Conservation (phyloP, 2,888 invertebrate genomes). For the Liopterus haemorrhoidalis region DNA sequence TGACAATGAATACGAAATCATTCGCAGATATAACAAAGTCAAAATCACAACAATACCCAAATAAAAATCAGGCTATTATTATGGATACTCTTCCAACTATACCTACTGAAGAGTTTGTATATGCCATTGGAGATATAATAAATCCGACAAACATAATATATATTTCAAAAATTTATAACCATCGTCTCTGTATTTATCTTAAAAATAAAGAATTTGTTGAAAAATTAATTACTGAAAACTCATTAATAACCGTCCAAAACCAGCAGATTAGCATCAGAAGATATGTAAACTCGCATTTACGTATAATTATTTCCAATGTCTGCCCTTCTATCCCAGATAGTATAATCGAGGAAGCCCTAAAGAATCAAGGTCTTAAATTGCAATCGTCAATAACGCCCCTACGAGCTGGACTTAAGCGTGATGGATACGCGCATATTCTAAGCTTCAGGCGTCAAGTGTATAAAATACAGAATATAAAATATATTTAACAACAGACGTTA, state of each 20-base stretch:
- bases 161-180: constrained; percentile 22
- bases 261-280: not conserved
- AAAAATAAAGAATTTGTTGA: constrained; percentile 15
- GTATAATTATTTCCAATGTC: constrained; percentile 11
- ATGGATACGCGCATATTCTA: constrained; percentile 19
- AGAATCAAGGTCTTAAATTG: constrained; percentile 1
- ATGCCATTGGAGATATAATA: constrained; percentile 17
- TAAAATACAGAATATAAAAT: constrained; percentile 12
- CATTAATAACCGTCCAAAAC: constrained; percentile 12
- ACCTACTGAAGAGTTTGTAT: constrained; percentile 14
- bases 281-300: not conserved
- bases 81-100: constrained; percentile 16
- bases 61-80: constrained; percentile 23
- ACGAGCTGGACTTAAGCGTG: constrained; percentile 11
- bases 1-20: too few relatives aligned
- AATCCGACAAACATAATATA: constrained; percentile 17
- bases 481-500: constrained; percentile 4
- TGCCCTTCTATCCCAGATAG: constrained; percentile 10
- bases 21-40: not conserved
- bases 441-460: constrained; percentile 22
- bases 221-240: constrained; percentile 11
- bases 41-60: constrained; percentile 21
- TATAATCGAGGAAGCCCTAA: constrained; percentile 1
- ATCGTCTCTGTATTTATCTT: constrained; percentile 24
- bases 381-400: constrained; percentile 13